phyloP scores from a whole-genome alignment of 2,113 vertebrate genomes.

The Ceyx melanurus region DNA sequence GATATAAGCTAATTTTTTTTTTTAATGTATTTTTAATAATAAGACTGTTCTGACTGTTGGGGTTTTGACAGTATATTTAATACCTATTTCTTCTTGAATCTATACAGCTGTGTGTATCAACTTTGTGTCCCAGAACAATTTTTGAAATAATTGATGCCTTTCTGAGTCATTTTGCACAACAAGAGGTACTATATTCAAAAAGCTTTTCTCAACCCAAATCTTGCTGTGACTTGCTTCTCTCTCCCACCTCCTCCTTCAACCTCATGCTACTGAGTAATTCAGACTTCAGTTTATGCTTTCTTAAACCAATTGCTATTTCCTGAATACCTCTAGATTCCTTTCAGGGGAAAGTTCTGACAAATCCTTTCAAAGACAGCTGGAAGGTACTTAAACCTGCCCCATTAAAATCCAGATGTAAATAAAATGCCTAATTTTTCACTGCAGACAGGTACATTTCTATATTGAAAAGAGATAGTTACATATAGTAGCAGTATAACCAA shows the following conservation, averaged over 20 bases:
- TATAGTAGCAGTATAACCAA: background rate
- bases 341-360: conserved; percentile 37
- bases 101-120: background rate
- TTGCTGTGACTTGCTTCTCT: background rate
- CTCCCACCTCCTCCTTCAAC: background rate
- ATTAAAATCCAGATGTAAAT: background rate
- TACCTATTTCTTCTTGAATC: background rate
- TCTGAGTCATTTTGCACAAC: background rate
- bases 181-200: background rate
- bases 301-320: conserved; percentile 44
- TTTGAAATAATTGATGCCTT: background rate
- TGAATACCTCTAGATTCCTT: conserved; percentile 25
- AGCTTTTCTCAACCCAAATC: background rate
- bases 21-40: background rate
- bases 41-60: background rate
- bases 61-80: background rate
- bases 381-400: conserved; percentile 19
- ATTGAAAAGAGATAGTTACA: background rate
- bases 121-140: background rate
- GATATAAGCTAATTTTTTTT: background rate
- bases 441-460: background rate
- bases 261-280: background rate
- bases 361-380: conserved; percentile 14
- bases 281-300: conserved; percentile 38
- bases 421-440: background rate